Conservation (phyloP, 1,140 invertebrate genomes). For the Rhysida immarginata region DNA sequence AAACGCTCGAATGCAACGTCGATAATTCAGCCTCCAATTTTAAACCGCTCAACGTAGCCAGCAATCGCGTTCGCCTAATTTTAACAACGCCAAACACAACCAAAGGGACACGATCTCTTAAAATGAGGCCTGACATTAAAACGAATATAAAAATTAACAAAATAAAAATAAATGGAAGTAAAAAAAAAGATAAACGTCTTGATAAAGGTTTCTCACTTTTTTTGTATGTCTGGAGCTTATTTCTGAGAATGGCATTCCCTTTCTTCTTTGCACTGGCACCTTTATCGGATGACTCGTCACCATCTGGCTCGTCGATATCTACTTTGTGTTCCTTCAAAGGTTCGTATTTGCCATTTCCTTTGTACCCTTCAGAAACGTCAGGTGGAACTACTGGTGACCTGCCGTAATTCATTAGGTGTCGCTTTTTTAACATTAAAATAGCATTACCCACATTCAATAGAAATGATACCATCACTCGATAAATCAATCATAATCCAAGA, state of each 20-base stretch:
- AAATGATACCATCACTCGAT: too few relatives aligned
- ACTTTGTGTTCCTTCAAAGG: conserved; percentile 22
- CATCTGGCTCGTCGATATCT: conserved; percentile 32
- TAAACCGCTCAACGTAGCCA: conserved; percentile 80
- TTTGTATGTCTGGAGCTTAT: conserved; percentile 7
- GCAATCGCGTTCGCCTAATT: conserved; percentile 68
- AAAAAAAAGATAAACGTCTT: not conserved
- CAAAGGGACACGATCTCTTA: conserved; percentile 35
- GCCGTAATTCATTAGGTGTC: too few relatives aligned
- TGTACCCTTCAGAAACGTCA: conserved; percentile 36
- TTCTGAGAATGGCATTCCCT: not conserved
- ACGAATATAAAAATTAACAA: not conserved
- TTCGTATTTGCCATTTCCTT: conserved; percentile 38
- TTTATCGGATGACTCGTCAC: not conserved
- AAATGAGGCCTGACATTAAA: conserved; percentile 25
- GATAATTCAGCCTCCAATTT: conserved; percentile 81
- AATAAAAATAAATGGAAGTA: too few relatives aligned
- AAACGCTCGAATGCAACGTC: conserved; percentile 51
- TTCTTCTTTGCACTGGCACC: not conserved
- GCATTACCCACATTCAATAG: too few relatives aligned
- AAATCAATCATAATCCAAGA: too few relatives aligned
- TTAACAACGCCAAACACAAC: conserved; percentile 76
- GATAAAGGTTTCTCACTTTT: too few relatives aligned
- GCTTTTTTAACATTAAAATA: too few relatives aligned
- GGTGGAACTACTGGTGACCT: conserved; percentile 32